These are phyloP conservation scores for Pegea sp. DNA, from an alignment of 23 tunicate species.

Conservation along the genomic window DNA sequence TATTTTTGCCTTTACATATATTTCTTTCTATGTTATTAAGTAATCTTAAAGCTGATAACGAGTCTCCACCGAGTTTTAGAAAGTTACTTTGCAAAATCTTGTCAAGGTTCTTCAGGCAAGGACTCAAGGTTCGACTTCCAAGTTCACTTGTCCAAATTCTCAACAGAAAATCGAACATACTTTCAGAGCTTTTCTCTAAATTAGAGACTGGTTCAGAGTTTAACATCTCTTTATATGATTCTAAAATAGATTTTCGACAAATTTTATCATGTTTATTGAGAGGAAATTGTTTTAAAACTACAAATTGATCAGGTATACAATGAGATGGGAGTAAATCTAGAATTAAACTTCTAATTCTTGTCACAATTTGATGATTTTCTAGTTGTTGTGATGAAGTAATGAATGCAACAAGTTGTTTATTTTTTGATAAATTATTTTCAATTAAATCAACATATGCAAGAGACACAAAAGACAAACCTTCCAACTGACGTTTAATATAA, in stretches of 20 bases:
- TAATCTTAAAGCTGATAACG: conserved; percentile 19
- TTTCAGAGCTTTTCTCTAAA: conserved; percentile 3
- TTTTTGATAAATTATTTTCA: no score
- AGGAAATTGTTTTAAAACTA: conserved; percentile 21
- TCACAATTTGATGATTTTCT: no score
- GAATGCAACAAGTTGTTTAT: no score
- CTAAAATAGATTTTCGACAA: conserved; percentile 9
- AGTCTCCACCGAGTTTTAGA: conserved; percentile 29
- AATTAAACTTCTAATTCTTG: no score
- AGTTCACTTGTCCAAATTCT: not conserved
- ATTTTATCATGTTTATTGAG: conserved; percentile 64
- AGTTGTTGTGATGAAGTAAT: no score
- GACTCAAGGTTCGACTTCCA: no score
- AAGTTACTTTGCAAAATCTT: conserved; percentile 9
- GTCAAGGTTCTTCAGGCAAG: no score
- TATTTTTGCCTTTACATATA: not conserved
- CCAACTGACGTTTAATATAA: conserved; percentile 8
- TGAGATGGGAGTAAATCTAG: no score
- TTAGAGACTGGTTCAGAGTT: not conserved
- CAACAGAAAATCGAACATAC: not conserved
- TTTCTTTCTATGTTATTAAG: conserved; percentile 5
- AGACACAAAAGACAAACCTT: conserved; percentile 2
- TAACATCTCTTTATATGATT: not conserved
- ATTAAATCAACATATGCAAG: conserved; percentile 14
- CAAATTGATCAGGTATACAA: conserved; percentile 36